Evolutionary conservation across 2,797 vertebrate genomes (phyloP).

Genomic region (Typhlichthys subterraneus): DNA sequence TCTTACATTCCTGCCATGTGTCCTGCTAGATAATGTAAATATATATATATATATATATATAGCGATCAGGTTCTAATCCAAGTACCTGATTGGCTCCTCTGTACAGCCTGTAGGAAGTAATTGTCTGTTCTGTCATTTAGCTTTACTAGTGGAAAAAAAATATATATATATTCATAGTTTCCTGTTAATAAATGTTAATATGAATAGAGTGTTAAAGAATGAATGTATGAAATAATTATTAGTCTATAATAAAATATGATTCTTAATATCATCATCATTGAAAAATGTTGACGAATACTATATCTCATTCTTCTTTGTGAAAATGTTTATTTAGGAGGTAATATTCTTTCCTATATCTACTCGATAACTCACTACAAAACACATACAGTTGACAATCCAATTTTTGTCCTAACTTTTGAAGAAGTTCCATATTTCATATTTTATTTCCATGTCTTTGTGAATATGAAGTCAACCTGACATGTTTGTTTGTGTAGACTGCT

Average conservation of each 20-base stretch:
- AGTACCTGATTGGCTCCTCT: conserved; percentile 47
- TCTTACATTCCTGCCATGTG: conserved; percentile 58
- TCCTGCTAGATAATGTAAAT: conserved; percentile 67
- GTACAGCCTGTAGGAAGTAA: conserved; percentile 59
- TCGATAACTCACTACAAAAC: conserved; percentile 46
- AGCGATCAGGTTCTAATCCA: conserved; percentile 54
- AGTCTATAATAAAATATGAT: conserved; percentile 78
- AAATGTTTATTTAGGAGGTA: conserved; percentile 66
- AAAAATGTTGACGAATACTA: conserved; percentile 68
- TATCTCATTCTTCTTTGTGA: conserved; percentile 77
- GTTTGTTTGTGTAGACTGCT: conserved; percentile 57
- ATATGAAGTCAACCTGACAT: conserved; percentile 49
- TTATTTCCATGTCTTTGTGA: conserved; percentile 35
- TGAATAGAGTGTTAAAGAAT: conserved; percentile 84
- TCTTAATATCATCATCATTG: conserved; percentile 75
- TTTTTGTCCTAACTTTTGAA: conserved; percentile 36
- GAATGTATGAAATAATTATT: conserved; percentile 83
- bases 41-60: conserved; percentile 60
- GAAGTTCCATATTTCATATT: conserved; percentile 44
- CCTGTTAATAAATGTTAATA: conserved; percentile 84
- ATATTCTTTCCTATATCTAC: conserved; percentile 48
- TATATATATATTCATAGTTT: conserved; percentile 60
- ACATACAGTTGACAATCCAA: conserved; percentile 57
- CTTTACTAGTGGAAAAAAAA: conserved; percentile 71
- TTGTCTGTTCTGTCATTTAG: conserved; percentile 62